Percentiles rank a stretch among this genome's conserved stretches.
Conservation (phyloP, 2,797 vertebrate species). For the Amazona finschi region DNA sequence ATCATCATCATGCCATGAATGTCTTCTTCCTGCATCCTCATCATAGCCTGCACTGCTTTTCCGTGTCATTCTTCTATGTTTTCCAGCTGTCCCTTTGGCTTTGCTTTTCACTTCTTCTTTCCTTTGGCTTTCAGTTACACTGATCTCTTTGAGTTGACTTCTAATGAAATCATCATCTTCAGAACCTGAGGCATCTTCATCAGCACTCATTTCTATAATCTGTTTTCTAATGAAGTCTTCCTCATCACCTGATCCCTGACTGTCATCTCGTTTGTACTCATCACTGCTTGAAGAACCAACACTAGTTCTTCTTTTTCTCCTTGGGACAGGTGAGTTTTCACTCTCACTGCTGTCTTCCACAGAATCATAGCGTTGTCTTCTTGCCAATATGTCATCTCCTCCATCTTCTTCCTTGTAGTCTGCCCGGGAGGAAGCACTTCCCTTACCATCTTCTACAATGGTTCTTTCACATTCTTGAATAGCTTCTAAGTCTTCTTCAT, state of each 20-base stretch:
- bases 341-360: slow-evolving; percentile 89
- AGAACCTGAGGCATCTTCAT: slow-evolving; percentile 86
- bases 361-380: slow-evolving; percentile 81
- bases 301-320: slow-evolving; percentile 80
- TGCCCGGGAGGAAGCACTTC: slow-evolving; percentile 33
- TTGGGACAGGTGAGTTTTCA: slow-evolving; percentile 86
- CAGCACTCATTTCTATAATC: slow-evolving; percentile 91
- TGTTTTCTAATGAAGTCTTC: slow-evolving; percentile 93
- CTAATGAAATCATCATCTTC: slow-evolving; percentile 86
- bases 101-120: slow-evolving; percentile 73
- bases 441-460: slow-evolving; percentile 60
- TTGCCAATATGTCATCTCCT: slow-evolving; percentile 34
- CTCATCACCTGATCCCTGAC: slow-evolving; percentile 88
- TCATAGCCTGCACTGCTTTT: slow-evolving; percentile 80
- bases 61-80: slow-evolving; percentile 70
- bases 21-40: slow-evolving; percentile 74
- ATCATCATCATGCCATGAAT: slow-evolving; percentile 77
- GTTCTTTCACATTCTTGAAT: slow-evolving; percentile 64
- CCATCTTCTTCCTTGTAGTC: slow-evolving; percentile 51
- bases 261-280: slow-evolving; percentile 88
- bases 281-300: slow-evolving; percentile 89
- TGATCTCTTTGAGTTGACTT: slow-evolving; percentile 77
- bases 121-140: slow-evolving; percentile 74
- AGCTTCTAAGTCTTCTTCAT: slow-evolving; percentile 80
- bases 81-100: slow-evolving; percentile 69